Evolutionary conservation across 2,797 vertebrate species (phyloP).

Genomic region (Pygocentrus nattereri): DNA sequence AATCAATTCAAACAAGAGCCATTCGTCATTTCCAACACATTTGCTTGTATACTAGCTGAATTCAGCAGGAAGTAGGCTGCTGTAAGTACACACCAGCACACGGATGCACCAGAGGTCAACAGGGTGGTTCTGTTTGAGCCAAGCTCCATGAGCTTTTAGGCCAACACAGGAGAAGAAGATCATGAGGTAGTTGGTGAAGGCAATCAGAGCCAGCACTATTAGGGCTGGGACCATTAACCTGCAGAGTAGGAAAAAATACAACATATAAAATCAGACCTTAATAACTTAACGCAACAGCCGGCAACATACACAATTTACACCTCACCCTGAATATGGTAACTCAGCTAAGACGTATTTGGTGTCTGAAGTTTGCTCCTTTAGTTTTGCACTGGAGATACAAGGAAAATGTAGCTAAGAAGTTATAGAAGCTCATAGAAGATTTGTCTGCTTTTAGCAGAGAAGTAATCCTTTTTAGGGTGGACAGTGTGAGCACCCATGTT

Average conservation of each 20-base stretch:
- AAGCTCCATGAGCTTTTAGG: constrained; percentile 52
- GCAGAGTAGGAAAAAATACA: not conserved
- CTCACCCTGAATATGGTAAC: no score
- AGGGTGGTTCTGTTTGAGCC: constrained; percentile 69
- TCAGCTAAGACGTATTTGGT: no score
- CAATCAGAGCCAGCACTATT: constrained; percentile 65
- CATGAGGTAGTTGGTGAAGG: constrained; percentile 65
- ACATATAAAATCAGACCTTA: not conserved
- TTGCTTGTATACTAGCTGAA: no score
- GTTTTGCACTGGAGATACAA: no score
- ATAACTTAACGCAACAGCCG: not conserved
- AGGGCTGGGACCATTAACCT: constrained; percentile 58
- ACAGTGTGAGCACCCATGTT: no score
- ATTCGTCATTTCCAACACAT: not conserved
- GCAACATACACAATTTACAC: no score
- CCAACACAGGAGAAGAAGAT: constrained; percentile 72
- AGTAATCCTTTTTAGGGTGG: no score
- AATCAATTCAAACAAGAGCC: not conserved
- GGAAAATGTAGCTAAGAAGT: no score
- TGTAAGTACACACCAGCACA: constrained; percentile 70
- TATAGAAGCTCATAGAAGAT: no score
- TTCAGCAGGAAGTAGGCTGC: not conserved
- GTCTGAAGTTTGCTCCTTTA: no score
- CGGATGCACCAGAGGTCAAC: constrained; percentile 75
- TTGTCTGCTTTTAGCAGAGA: no score